Conservation (phyloP, 2,113 vertebrate genomes). For the Phaethornis superciliosus region DNA sequence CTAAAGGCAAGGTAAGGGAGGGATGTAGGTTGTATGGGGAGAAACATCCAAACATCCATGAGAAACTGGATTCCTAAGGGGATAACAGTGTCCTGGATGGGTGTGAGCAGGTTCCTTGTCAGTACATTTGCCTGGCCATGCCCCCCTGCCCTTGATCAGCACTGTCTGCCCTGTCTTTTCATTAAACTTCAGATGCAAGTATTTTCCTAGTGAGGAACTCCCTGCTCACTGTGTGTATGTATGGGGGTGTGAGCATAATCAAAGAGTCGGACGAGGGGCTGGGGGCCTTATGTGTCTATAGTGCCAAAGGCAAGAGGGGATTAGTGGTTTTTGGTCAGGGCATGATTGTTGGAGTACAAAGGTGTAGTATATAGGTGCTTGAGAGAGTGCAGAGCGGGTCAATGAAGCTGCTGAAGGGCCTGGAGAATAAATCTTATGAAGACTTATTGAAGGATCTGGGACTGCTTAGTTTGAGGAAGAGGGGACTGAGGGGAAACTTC, state of each 20-base stretch:
- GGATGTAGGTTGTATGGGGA: background rate
- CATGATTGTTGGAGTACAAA: background rate
- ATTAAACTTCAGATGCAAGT: background rate
- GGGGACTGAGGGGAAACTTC: too few species aligned
- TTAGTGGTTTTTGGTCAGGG: background rate
- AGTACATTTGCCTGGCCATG: fast-evolving
- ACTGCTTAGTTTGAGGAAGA: too few species aligned
- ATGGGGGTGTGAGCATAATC: background rate
- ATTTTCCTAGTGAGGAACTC: background rate
- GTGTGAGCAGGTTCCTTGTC: background rate
- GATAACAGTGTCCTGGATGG: background rate
- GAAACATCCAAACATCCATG: background rate
- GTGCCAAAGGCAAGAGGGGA: background rate
- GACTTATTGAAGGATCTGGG: too few species aligned
- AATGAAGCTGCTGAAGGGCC: too few species aligned
- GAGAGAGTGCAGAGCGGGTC: too few species aligned
- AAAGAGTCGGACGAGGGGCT: fast-evolving
- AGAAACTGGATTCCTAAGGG: background rate
- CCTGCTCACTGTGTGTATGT: background rate
- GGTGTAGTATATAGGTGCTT: too few species aligned
- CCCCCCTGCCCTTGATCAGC: background rate
- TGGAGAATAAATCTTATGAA: too few species aligned
- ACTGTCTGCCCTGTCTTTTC: background rate
- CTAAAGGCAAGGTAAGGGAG: background rate
- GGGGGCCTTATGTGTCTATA: fast-evolving